Evolutionary conservation across 2,113 vertebrate species (phyloP).

Genomic region (Triplophysa dalaica): DNA sequence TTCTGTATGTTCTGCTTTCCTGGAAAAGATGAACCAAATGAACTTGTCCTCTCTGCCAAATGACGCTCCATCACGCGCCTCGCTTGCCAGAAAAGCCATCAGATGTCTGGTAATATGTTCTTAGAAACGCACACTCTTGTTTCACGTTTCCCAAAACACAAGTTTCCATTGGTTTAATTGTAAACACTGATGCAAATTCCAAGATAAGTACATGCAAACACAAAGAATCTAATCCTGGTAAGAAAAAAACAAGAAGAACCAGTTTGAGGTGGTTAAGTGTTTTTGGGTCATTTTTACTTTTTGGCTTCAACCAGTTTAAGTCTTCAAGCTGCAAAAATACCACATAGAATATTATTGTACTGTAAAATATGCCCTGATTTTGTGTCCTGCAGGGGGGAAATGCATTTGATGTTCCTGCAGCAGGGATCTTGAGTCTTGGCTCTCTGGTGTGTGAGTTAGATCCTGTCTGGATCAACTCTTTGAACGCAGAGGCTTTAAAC

Average conservation of each 20-base stretch:
- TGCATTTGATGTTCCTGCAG: constrained; percentile 52
- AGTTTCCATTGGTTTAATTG: no score
- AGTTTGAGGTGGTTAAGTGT: not conserved
- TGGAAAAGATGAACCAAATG: constrained; percentile 52
- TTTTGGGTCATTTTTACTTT: not conserved
- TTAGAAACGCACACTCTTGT: not conserved
- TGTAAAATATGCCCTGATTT: not conserved
- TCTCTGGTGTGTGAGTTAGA: constrained; percentile 65
- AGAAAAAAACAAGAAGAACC: not conserved
- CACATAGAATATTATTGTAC: no score
- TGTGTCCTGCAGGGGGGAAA: constrained; percentile 57
- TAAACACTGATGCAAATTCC: no score
- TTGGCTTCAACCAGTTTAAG: no score
- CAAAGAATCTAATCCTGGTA: not conserved
- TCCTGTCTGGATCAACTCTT: constrained; percentile 55
- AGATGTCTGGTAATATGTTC: constrained; percentile 49
- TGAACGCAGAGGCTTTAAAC: constrained; percentile 55
- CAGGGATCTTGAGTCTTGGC: constrained; percentile 61
- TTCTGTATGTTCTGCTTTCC: constrained; percentile 46
- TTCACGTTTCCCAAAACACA: no score
- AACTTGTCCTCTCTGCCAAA: constrained; percentile 50
- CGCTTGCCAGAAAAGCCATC: constrained; percentile 46
- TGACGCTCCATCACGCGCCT: constrained; percentile 38
- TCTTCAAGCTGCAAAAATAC: no score
- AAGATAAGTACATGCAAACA: not conserved